Conservation (phyloP, 1,140 invertebrate species). For the Ericerus pela region DNA sequence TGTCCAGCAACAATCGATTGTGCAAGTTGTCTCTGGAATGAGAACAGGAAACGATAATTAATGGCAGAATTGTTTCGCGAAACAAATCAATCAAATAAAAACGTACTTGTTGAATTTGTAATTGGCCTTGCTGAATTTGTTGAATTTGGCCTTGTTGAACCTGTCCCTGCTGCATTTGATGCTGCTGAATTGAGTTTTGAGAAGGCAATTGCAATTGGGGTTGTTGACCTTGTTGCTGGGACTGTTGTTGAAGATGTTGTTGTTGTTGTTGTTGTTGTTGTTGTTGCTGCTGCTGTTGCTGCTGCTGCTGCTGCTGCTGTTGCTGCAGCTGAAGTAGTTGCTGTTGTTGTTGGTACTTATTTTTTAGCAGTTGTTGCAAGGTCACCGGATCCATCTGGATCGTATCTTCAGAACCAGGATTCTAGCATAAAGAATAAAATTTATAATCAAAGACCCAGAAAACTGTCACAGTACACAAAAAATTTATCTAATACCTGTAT, state of each 20-base stretch:
- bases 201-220: slow-evolving; percentile 15
- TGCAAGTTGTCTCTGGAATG: background rate
- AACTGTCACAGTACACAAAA: too few species aligned
- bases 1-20: background rate
- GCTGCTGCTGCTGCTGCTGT: slow-evolving; percentile 23
- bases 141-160: slow-evolving; percentile 20
- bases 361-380: slow-evolving; percentile 18
- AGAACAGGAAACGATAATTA: background rate
- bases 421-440: too few species aligned
- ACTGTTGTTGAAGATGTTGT: slow-evolving; percentile 23
- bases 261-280: slow-evolving; percentile 22
- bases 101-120: background rate
- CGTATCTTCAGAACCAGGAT: too few species aligned
- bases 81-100: background rate
- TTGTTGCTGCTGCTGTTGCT: slow-evolving; percentile 36
- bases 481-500: too few species aligned
- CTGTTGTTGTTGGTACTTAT: slow-evolving; percentile 22
- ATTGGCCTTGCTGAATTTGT: slow-evolving; percentile 22
- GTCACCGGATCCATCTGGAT: too few species aligned
- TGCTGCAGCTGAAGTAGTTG: slow-evolving; percentile 24
- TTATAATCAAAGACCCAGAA: too few species aligned
- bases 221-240: slow-evolving; percentile 18
- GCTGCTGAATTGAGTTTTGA: slow-evolving; percentile 22
- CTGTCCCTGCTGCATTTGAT: slow-evolving; percentile 20
- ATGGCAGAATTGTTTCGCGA: background rate